A percentile compares a stretch with the other conserved stretches of the same genome.
phyloP scores from a whole-genome alignment of 2,797 vertebrate genomes.

The Acanthurus lineatus region DNA sequence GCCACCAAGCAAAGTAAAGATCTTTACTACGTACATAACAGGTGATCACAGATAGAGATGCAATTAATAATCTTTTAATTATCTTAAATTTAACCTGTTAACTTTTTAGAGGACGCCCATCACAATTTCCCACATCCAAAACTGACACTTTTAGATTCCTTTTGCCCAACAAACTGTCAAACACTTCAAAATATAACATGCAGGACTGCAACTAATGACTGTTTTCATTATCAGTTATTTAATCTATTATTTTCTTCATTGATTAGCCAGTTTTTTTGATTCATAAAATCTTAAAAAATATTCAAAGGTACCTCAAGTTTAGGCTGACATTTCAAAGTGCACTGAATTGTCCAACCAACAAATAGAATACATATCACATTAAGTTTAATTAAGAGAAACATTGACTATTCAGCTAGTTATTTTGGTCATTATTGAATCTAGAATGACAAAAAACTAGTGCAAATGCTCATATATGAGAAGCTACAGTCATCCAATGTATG shows the following conservation, averaged over 20 bases:
- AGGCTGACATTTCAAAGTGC: neutral
- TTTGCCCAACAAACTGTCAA: neutral
- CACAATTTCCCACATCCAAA: neutral
- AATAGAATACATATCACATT: neutral
- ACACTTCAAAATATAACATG: neutral
- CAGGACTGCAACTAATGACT: neutral
- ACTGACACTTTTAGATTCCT: neutral
- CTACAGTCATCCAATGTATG: neutral
- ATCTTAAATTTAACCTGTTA: neutral
- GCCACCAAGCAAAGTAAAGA: neutral
- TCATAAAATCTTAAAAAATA: neutral
- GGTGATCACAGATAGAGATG: neutral
- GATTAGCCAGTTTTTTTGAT: accelerated
- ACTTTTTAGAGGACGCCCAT: neutral
- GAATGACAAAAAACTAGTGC: neutral
- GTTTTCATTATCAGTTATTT: neutral
- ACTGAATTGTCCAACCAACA: neutral
- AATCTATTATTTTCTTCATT: neutral
- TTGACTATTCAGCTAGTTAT: neutral
- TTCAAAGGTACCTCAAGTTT: neutral
- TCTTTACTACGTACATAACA: neutral
- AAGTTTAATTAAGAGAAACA: neutral
- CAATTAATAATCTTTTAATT: accelerated
- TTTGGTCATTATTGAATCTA: neutral
- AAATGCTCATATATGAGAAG: neutral